Percentiles rank a stretch among this genome's conserved stretches.
These are phyloP conservation scores for Drosophila paranaensis DNA, from an alignment of 2,888 invertebrate species.

Conservation along the genomic window DNA sequence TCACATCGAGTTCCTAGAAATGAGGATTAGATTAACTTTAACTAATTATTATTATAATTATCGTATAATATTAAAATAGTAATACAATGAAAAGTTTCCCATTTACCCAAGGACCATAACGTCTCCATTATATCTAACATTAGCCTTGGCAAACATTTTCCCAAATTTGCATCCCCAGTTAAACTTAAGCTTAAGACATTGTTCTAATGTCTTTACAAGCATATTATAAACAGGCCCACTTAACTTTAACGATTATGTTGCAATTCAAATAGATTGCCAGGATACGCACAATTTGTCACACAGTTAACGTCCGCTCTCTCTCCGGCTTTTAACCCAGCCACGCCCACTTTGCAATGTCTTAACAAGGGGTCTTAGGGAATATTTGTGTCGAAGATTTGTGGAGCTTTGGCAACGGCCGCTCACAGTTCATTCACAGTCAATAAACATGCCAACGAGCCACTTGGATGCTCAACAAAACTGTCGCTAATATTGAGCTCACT, in stretches of 20 bases:
- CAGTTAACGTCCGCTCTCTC: slow-evolving; percentile 15
- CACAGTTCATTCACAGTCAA: slow-evolving; percentile 56
- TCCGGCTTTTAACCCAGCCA: not conserved
- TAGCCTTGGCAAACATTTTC: not conserved
- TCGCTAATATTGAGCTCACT: slow-evolving; percentile 17
- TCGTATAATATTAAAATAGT: not conserved
- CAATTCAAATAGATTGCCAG: slow-evolving; percentile 52
- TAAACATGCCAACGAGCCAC: slow-evolving; percentile 39
- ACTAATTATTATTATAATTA: not conserved
- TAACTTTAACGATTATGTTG: slow-evolving; percentile 58
- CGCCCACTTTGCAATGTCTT: not conserved
- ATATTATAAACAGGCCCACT: slow-evolving; percentile 34
- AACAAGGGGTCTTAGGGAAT: slow-evolving; percentile 17
- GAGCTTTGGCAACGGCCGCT: slow-evolving; percentile 14
- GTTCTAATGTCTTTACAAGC: slow-evolving; percentile 5
- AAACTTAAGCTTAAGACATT: slow-evolving; percentile 22
- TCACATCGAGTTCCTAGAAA: not conserved
- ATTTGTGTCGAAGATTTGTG: slow-evolving; percentile 21
- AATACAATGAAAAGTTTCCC: not conserved
- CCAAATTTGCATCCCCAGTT: slow-evolving; percentile 6
- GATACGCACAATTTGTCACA: slow-evolving; percentile 42
- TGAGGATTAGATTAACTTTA: no score
- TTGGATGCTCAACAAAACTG: slow-evolving; percentile 43
- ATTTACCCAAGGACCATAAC: not conserved
- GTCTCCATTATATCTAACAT: not conserved